phyloP scores from a whole-genome alignment of 1,140 invertebrate genomes.

The Lucilia cuprina region DNA sequence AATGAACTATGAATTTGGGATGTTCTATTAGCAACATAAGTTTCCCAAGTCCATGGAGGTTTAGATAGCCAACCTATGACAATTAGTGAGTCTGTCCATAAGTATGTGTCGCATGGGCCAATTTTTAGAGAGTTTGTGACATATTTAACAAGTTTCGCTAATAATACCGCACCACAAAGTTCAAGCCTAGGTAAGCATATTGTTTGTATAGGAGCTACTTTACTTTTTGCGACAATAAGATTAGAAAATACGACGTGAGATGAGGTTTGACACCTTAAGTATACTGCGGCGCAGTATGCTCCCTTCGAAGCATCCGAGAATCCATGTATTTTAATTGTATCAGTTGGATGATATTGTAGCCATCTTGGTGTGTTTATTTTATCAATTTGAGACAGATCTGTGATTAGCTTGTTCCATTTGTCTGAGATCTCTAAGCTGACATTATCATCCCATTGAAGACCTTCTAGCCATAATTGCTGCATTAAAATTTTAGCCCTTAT shows the following conservation, averaged over 20 bases:
- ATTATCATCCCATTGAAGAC: slow-evolving; percentile 20
- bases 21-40: background rate
- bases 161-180: background rate
- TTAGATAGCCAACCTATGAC: background rate
- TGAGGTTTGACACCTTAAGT: background rate
- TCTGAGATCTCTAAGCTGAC: background rate
- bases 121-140: background rate
- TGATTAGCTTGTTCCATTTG: background rate
- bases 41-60: background rate
- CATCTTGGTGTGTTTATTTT: background rate
- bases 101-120: background rate
- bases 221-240: background rate
- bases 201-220: background rate
- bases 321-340: background rate
- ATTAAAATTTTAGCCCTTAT: slow-evolving; percentile 13
- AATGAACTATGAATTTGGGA: background rate
- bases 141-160: background rate
- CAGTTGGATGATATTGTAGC: background rate
- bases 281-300: background rate
- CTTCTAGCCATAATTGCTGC: slow-evolving; percentile 30
- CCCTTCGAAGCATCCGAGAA: background rate
- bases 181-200: background rate
- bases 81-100: background rate
- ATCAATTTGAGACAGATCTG: background rate
- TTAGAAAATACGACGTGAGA: background rate